A percentile compares a stretch with the other conserved stretches of the same genome.
These are phyloP conservation scores for crab-eating macaque (Macaca fascicularis) DNA, from an alignment of 2,113 vertebrate genomes.

Conservation along the genomic window T2T-MFA8v1.1 NC_088395.1:130653501-130654000, in stretches of 20 bases:
- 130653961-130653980: neutral
- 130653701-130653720: conserved; percentile 13
- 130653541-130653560: conserved; percentile 48
- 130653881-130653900: conserved; percentile 31
- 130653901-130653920: conserved; percentile 17
- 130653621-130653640: conserved; percentile 51
- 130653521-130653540: conserved; percentile 60
- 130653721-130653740: conserved; percentile 26
- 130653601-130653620: conserved; percentile 36
- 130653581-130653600: conserved; percentile 52
- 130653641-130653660: conserved; percentile 19
- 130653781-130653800: conserved; percentile 51
- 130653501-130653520: conserved; percentile 51
- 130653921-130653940: neutral
- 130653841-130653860: neutral
- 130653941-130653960: neutral
- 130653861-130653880: neutral
- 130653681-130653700: conserved; percentile 48
- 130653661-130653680: neutral
- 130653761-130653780: neutral
- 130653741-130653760: neutral
- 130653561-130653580: conserved; percentile 50
- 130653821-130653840: conserved; percentile 24
- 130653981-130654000: neutral
- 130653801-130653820: conserved; percentile 1